phyloP scores from a whole-genome alignment of 2,888 invertebrate species.

The Andrena fulva region DNA sequence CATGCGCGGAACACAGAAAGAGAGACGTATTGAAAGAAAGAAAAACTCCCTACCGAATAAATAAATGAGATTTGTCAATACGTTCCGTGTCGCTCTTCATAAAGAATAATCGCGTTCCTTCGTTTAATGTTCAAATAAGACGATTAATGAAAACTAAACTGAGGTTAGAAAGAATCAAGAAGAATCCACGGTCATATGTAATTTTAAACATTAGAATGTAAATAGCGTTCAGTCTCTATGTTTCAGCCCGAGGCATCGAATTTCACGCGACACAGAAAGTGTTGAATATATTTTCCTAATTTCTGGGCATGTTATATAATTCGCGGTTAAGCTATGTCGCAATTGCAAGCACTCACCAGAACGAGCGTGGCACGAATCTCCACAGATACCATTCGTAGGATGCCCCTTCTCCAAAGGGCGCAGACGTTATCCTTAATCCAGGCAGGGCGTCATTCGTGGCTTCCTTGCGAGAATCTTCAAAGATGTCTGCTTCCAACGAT shows the following conservation, averaged over 20 bases:
- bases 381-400: conserved; percentile 49
- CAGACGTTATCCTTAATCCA: conserved; percentile 42
- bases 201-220: conserved; percentile 17
- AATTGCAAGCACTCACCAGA: conserved; percentile 51
- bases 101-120: neutral
- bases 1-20: neutral
- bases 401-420: conserved; percentile 8
- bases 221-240: conserved; percentile 6
- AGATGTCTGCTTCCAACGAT: neutral
- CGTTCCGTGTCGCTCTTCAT: neutral
- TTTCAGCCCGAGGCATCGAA: conserved; percentile 5
- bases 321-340: neutral
- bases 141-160: neutral
- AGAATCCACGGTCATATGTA: neutral
- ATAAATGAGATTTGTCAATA: neutral
- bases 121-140: neutral
- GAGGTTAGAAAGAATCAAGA: conserved; percentile 1
- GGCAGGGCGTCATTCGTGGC: neutral
- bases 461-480: neutral
- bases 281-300: neutral
- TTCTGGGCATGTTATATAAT: neutral
- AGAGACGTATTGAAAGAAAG: neutral
- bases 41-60: neutral
- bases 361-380: conserved; percentile 28
- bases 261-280: neutral